These are phyloP conservation scores for Lethenteron reissneri DNA, from an alignment of 2,113 vertebrate species.

Conservation along the genomic window DNA sequence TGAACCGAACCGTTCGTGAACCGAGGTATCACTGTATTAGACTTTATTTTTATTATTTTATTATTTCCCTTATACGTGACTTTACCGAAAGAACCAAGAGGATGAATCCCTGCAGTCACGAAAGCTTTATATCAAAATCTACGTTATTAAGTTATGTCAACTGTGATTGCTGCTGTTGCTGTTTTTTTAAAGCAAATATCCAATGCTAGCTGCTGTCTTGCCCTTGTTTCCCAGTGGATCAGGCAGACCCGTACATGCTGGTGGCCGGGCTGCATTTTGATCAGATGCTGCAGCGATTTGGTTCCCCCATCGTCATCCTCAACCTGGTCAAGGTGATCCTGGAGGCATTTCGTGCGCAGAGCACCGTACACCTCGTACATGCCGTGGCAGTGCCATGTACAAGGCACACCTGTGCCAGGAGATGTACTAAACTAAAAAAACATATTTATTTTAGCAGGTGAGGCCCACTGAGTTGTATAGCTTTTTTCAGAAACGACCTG, in stretches of 20 bases:
- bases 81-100: not conserved
- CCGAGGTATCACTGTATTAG: not conserved
- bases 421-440: no score
- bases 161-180: not conserved
- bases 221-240: constrained; percentile 46
- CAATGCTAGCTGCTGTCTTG: not conserved
- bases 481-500: no score
- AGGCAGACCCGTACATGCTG: constrained; percentile 79
- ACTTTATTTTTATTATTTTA: not conserved
- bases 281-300: constrained; percentile 94
- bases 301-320: constrained; percentile 85
- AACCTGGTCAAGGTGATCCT: constrained; percentile 83
- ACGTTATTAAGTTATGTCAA: not conserved
- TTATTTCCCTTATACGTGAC: not conserved
- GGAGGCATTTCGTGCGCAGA: not conserved
- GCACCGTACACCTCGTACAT: no score
- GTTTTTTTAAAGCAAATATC: not conserved
- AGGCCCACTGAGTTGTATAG: no score
- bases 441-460: no score
- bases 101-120: no score
- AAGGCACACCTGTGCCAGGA: no score
- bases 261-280: constrained; percentile 84
- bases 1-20: no score
- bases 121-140: not conserved
- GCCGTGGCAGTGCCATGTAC: no score